phyloP scores from a whole-genome alignment of 2,113 vertebrate species.

The Formicarius rufipectus region DNA sequence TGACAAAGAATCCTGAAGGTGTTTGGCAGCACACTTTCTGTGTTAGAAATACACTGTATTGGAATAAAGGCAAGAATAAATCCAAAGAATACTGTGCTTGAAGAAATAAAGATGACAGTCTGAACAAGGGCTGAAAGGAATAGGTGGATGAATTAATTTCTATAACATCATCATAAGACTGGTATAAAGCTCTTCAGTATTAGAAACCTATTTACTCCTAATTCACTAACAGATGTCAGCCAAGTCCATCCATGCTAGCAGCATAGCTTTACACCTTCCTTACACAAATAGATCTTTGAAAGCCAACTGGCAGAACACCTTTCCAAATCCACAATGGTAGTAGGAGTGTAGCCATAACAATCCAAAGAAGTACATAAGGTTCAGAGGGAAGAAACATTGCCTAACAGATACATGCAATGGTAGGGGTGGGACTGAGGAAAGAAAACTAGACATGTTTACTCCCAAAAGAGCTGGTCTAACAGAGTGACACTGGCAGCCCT shows the following conservation, averaged over 20 bases:
- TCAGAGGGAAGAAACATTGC: background rate
- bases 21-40: background rate
- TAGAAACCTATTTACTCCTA: background rate
- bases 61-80: background rate
- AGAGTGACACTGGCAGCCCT: background rate
- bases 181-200: background rate
- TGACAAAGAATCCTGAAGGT: background rate
- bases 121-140: background rate
- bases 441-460: background rate
- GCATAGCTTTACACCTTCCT: background rate
- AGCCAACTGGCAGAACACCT: background rate
- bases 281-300: background rate
- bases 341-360: background rate
- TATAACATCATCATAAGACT: fast-evolving
- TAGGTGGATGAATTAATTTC: background rate
- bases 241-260: background rate
- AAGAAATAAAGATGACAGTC: background rate
- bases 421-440: background rate
- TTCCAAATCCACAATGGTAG: background rate
- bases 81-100: background rate
- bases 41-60: background rate
- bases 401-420: background rate
- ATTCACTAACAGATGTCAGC: background rate
- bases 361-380: background rate
- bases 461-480: background rate